phyloP scores from a whole-genome alignment of 2,113 vertebrate species.

The Gobius niger region DNA sequence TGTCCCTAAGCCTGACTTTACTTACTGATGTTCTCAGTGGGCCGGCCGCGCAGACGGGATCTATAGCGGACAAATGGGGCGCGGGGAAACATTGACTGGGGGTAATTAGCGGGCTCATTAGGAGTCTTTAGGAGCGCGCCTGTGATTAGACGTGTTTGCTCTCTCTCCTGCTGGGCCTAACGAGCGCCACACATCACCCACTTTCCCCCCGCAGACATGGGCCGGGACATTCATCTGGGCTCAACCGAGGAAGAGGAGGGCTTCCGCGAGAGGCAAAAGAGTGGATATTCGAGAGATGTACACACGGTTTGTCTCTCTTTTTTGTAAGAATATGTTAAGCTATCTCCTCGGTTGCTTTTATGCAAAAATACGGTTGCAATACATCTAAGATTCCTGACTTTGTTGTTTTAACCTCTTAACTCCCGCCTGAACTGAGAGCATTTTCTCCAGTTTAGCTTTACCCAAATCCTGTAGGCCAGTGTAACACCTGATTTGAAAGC shows the following conservation, averaged over 20 bases:
- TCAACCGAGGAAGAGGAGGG: conserved; percentile 44
- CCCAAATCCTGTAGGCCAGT: too few species aligned
- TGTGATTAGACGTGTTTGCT: conserved; percentile 85
- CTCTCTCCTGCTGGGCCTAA: conserved; percentile 71
- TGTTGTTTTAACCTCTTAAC: too few species aligned
- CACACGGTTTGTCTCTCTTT: too few species aligned
- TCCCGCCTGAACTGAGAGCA: too few species aligned
- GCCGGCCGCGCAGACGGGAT: conserved; percentile 78
- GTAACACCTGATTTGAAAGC: too few species aligned
- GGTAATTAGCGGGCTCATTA: conserved; percentile 84
- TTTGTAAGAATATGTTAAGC: too few species aligned
- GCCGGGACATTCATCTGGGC: conserved; percentile 52
- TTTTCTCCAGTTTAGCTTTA: too few species aligned
- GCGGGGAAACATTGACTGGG: conserved; percentile 68
- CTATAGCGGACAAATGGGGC: conserved; percentile 75
- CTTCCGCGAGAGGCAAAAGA: not conserved
- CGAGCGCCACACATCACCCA: conserved; percentile 68
- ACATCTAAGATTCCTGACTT: too few species aligned
- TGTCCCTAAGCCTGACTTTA: conserved; percentile 69
- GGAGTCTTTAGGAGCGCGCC: conserved; percentile 84
- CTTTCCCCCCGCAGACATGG: conserved; percentile 65
- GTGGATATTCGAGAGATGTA: too few species aligned
- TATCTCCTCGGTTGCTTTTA: too few species aligned
- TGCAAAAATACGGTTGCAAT: too few species aligned
- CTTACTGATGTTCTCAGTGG: conserved; percentile 89